phyloP scores from a whole-genome alignment of 2,797 vertebrate genomes.

The Acanthis flammea region DNA sequence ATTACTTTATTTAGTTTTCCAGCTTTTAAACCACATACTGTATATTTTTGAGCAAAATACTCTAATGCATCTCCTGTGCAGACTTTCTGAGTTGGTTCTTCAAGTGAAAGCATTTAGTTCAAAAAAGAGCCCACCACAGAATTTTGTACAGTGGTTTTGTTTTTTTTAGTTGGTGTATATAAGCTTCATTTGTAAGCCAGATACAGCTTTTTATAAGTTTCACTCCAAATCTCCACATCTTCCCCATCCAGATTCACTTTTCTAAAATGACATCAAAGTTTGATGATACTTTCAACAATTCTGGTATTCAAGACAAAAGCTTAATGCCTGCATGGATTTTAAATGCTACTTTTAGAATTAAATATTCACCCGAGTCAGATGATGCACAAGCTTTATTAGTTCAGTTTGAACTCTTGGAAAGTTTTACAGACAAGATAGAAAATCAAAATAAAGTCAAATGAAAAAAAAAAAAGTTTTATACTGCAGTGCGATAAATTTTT shows the following conservation, averaged over 20 bases:
- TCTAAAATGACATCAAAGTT: neutral
- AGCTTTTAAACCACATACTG: neutral
- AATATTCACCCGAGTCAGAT: neutral
- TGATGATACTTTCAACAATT: neutral
- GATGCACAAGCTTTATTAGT: neutral
- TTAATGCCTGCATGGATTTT: neutral
- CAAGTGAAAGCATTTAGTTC: neutral
- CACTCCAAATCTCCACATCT: neutral
- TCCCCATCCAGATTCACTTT: neutral
- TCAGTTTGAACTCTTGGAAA: neutral
- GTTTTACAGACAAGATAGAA: neutral
- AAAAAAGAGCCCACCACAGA: neutral
- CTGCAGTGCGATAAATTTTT: neutral
- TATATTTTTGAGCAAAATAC: neutral
- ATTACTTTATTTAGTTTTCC: neutral
- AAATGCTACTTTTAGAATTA: neutral
- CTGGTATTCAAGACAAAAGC: neutral
- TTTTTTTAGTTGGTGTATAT: neutral
- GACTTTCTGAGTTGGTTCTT: neutral
- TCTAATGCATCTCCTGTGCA: neutral
- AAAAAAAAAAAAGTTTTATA: neutral
- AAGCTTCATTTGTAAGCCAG: neutral
- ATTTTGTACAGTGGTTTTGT: neutral
- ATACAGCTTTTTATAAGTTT: neutral
- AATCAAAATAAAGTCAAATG: neutral